These are phyloP conservation scores for Octodon degus DNA, from an alignment of 2,113 vertebrate species.

Conservation along the genomic window DNA sequence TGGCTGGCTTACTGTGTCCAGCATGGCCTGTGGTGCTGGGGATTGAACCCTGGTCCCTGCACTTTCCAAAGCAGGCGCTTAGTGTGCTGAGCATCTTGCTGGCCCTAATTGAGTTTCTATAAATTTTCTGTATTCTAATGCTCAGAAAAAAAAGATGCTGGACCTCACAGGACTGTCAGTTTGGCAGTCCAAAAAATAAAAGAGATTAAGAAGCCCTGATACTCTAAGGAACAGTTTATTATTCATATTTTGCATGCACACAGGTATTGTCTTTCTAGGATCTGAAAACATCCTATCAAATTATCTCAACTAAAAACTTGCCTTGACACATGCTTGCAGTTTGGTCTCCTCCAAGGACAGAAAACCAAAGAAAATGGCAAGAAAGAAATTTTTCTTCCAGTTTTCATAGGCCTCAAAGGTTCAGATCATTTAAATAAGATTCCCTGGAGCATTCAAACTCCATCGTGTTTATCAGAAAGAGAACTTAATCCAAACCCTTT, in stretches of 20 bases:
- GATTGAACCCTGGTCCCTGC: too few species aligned
- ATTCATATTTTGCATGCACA: not conserved
- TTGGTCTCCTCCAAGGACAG: not conserved
- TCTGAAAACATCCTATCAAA: slow-evolving; percentile 9
- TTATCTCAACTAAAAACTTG: not conserved
- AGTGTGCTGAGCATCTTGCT: too few species aligned
- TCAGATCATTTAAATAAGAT: slow-evolving; percentile 45
- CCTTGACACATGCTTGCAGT: not conserved
- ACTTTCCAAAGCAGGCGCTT: too few species aligned
- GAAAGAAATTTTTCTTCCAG: slow-evolving; percentile 48
- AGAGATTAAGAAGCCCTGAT: not conserved
- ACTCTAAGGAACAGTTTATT: not conserved
- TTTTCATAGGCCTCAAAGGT: slow-evolving; percentile 56
- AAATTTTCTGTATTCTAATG: not conserved
- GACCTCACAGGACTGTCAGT: not conserved
- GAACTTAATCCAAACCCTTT: slow-evolving; percentile 73
- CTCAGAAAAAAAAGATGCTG: not conserved
- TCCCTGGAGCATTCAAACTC: slow-evolving; percentile 44
- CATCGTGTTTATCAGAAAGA: slow-evolving; percentile 70
- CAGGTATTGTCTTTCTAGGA: slow-evolving; percentile 18
- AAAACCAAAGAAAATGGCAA: slow-evolving; percentile 40
- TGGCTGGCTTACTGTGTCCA: too few species aligned
- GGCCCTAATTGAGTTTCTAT: not conserved
- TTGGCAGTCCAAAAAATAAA: not conserved
- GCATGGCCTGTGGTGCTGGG: too few species aligned